Evolutionary conservation across 2,113 vertebrate species (phyloP), one percentile per base, ranked within the genome.

Genomic region (Pungitius pungitius): DNA sequence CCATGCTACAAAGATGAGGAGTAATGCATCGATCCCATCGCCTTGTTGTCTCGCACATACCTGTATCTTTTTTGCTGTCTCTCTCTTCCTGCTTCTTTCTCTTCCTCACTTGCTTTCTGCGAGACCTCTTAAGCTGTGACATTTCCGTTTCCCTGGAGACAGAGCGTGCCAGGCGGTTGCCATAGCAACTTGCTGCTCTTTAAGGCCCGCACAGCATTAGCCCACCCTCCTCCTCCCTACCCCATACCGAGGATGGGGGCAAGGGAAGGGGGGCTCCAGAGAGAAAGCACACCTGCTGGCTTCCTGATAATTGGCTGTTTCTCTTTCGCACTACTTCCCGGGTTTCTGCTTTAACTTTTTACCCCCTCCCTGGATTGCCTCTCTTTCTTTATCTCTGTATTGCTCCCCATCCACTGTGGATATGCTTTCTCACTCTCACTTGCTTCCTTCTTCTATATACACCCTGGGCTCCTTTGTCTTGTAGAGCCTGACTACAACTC

Each of bases 61-160:
- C 90, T 90, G 84, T 75, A 76, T 75, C 55, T 64, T 79, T 65
- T 68, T 61, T 51, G 43, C 62, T 75, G 64, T 75, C 75, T 85
- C 57, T 75, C 73, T 70, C 75, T 83, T 35, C 33, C 40, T 68
- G 65, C 80, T 61, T 70, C 80, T 84, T 33, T 57, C 72, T 65
- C 74, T 82, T 86, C 62, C 81, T 85, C 83, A 78, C 88, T 79
- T 67, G 77, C 89, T 87, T 90, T 90, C 87, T 81, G 81, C 64
- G 82, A 93, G 92, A 92, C 89, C 89, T 91, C 94, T 94, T 90
- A 91, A 93, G 92, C 90, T 90, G 93, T 95, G 94, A 95, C 94
- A 94, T 94, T 94, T 94, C 90, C 77, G 90, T 95, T 93, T 94
- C 94, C 94, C 93, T 94, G 93, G 94, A 94, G 94, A 94, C 86